These are phyloP conservation scores for Semibalanus balanoides DNA, from an alignment of 1,140 invertebrate genomes.

Conservation along the genomic window DNA sequence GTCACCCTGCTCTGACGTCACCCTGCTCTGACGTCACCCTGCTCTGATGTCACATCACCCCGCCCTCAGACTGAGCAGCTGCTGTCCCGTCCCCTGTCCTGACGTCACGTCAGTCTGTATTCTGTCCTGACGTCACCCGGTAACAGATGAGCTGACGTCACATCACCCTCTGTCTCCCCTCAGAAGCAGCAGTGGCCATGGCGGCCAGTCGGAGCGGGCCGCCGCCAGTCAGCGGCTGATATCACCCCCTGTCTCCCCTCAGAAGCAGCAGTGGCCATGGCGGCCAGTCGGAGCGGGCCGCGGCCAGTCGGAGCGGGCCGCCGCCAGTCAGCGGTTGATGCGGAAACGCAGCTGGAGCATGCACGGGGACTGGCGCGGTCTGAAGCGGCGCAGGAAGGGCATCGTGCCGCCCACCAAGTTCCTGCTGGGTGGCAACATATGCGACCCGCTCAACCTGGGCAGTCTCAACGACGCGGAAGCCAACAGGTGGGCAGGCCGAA, in stretches of 20 bases:
- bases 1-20: too few species aligned
- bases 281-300: background rate
- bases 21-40: too few species aligned
- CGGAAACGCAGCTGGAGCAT: background rate
- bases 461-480: slow-evolving; percentile 74
- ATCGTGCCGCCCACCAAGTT: slow-evolving; percentile 77
- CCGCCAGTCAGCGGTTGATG: background rate
- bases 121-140: too few species aligned
- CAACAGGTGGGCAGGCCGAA: background rate
- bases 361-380: background rate
- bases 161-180: too few species aligned
- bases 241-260: background rate
- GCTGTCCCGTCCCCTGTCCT: too few species aligned
- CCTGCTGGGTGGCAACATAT: slow-evolving; percentile 83
- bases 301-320: background rate
- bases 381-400: slow-evolving; percentile 16
- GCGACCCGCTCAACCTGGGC: slow-evolving; percentile 85
- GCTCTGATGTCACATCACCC: too few species aligned
- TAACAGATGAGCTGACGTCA: too few species aligned
- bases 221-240: too few species aligned
- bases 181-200: too few species aligned
- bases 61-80: too few species aligned
- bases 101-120: too few species aligned
- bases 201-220: too few species aligned
- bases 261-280: background rate